Conservation (phyloP, 2,797 vertebrate genomes). For the Darevskia mixta region DNA sequence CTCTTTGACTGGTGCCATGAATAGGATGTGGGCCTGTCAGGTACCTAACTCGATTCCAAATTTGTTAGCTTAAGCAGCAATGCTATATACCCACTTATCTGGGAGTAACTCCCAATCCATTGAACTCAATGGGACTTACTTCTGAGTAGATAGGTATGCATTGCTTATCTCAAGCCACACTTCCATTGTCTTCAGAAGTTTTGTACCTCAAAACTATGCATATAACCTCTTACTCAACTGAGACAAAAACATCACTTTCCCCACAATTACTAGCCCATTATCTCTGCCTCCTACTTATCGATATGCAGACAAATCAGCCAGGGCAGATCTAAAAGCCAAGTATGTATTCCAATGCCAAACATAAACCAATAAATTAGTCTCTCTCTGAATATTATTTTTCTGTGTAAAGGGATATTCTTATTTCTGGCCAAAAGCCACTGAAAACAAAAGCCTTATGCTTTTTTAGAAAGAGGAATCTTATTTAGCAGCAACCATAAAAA, state of each 20-base stretch:
- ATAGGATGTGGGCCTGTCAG: too few relatives aligned
- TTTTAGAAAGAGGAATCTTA: neutral
- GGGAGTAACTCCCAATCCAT: neutral
- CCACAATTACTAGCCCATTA: neutral
- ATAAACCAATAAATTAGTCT: constrained; percentile 2
- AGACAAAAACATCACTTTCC: neutral
- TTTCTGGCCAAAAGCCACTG: constrained; percentile 31
- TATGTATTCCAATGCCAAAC: neutral
- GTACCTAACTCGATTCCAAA: neutral
- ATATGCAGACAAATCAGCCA: neutral
- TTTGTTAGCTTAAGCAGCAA: neutral
- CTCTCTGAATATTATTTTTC: constrained; percentile 34
- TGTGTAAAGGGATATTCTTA: constrained; percentile 21
- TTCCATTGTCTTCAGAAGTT: neutral
- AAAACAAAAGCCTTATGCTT: constrained; percentile 38
- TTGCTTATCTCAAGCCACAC: too few relatives aligned
- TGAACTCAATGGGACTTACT: neutral
- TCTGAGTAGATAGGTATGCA: too few relatives aligned
- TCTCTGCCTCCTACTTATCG: neutral
- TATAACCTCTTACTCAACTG: neutral
- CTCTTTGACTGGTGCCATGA: too few relatives aligned
- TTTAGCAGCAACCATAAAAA: neutral
- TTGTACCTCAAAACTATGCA: neutral
- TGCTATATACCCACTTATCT: neutral
- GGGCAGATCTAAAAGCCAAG: neutral